Percentiles rank a stretch among this genome's conserved stretches.
phyloP scores from a whole-genome alignment of 1,140 invertebrate species.

The Argopecten irradians region DNA sequence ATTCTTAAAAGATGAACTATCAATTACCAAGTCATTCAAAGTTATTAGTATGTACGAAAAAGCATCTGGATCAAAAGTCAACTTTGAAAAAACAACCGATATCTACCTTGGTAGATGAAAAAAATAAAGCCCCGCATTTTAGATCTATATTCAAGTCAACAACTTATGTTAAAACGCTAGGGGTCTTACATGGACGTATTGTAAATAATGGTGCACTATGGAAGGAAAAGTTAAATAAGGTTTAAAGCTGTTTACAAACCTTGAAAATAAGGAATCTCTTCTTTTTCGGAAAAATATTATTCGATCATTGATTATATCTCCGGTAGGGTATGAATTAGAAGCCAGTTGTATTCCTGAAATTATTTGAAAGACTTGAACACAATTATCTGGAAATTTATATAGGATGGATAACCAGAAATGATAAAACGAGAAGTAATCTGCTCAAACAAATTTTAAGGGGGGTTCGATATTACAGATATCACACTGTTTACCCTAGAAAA shows the following conservation, averaged over 20 bases:
- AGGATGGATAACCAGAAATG: background rate
- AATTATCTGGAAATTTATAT: background rate
- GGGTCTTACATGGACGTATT: background rate
- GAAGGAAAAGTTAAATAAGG: background rate
- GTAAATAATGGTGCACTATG: background rate
- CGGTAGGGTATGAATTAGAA: background rate
- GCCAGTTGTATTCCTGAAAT: background rate
- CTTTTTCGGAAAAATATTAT: background rate
- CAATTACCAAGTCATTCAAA: too few species aligned
- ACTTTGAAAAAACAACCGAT: background rate
- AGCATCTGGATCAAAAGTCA: background rate
- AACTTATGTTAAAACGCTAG: background rate
- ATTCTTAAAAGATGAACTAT: too few species aligned
- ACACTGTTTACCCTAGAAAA: background rate
- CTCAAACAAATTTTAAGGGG: background rate
- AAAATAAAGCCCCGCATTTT: background rate
- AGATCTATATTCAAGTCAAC: background rate
- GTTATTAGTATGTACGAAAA: too few species aligned
- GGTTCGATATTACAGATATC: background rate
- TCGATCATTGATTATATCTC: background rate
- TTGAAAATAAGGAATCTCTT: background rate
- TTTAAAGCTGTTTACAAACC: background rate
- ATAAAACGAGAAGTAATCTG: background rate
- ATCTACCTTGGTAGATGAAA: background rate
- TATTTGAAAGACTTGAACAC: background rate